Conservation (phyloP, 1,140 invertebrate species). For the Coelopa frigida region DNA sequence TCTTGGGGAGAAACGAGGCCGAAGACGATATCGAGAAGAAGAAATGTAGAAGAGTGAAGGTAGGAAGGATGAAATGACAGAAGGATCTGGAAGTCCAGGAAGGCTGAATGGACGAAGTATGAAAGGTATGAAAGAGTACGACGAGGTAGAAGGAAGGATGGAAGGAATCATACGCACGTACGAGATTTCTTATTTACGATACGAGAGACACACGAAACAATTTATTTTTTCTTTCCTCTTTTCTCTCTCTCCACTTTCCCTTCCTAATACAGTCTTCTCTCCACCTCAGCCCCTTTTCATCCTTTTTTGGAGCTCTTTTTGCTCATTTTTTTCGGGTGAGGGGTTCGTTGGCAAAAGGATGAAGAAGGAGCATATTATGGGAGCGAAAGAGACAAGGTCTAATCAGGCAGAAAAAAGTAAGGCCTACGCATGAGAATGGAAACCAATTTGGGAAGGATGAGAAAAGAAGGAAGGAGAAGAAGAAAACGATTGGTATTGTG, state of each 20-base stretch:
- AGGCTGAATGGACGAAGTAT: too few species aligned
- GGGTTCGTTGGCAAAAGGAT: conserved; percentile 7
- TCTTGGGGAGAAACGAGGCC: too few species aligned
- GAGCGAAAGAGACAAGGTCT: conserved; percentile 10
- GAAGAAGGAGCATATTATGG: conserved; percentile 2
- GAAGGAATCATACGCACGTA: conserved; percentile 30
- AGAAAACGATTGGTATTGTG: too few species aligned
- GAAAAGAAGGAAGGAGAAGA: too few species aligned
- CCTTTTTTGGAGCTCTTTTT: not conserved
- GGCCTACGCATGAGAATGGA: too few species aligned
- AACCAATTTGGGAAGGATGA: too few species aligned
- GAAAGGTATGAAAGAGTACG: too few species aligned
- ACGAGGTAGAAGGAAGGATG: conserved; percentile 1
- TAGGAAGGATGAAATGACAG: too few species aligned
- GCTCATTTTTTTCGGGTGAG: not conserved
- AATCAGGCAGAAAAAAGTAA: conserved; percentile 28
- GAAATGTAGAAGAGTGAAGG: too few species aligned
- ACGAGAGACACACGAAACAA: conserved; percentile 29
- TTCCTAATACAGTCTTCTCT: conserved; percentile 3
- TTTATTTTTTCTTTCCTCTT: not conserved
- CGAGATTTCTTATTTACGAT: conserved; percentile 44
- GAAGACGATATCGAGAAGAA: too few species aligned
- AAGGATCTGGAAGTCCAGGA: not conserved
- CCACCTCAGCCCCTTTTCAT: not conserved
- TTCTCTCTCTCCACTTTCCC: not conserved